phyloP scores from a whole-genome alignment of 2,888 invertebrate species.

The Pollenia griseotomentosa region DNA sequence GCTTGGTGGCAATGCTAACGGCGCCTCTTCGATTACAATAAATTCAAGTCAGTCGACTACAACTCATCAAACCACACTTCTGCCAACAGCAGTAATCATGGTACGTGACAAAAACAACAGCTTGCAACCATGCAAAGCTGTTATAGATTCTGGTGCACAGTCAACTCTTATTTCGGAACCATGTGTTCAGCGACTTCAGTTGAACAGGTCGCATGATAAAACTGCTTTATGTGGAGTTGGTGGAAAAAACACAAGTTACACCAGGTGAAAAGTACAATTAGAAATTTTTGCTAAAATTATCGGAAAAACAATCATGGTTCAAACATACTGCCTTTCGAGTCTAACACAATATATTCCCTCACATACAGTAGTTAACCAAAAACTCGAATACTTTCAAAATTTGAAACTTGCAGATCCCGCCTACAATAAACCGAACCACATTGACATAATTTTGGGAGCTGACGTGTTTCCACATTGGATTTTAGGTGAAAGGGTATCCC shows the following conservation, averaged over 20 bases:
- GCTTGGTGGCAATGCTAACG: too few species aligned
- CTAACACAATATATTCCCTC: constrained; percentile 45
- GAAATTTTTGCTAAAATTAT: constrained; percentile 12
- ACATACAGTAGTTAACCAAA: too few species aligned
- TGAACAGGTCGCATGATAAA: constrained; percentile 37
- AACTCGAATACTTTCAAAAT: constrained; percentile 41
- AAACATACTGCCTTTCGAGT: constrained; percentile 49
- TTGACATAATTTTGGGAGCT: neutral
- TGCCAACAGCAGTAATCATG: too few species aligned
- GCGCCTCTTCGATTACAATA: too few species aligned
- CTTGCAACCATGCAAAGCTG: too few species aligned
- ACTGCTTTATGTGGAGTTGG: constrained; percentile 61
- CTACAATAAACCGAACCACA: neutral
- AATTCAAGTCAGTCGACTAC: too few species aligned
- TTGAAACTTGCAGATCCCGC: neutral
- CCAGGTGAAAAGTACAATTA: constrained; percentile 55
- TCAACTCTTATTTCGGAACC: constrained; percentile 65
- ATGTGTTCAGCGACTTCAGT: constrained; percentile 54
- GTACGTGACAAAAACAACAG: too few species aligned
- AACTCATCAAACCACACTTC: too few species aligned
- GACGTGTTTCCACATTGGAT: neutral
- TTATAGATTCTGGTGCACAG: constrained; percentile 66
- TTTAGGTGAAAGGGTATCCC: neutral
- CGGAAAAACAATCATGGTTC: constrained; percentile 13
- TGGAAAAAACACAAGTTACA: constrained; percentile 15